Evolutionary conservation across 1,140 invertebrate genomes (phyloP).

Genomic region (Rhagoletis zephyria): DNA sequence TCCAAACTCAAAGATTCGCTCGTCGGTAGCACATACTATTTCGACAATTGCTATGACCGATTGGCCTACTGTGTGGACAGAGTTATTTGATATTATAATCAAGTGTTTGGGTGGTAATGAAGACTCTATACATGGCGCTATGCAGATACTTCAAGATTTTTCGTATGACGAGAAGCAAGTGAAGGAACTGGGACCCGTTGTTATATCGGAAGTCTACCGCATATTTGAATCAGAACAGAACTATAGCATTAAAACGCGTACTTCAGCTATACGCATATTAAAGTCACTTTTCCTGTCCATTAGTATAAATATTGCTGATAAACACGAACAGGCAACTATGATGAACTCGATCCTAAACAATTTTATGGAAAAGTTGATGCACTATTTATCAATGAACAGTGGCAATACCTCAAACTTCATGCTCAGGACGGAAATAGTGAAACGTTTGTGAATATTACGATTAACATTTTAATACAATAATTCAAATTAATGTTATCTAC

Average conservation of each 20-base stretch:
- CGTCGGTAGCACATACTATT: slow-evolving; percentile 83
- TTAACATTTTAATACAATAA: background rate
- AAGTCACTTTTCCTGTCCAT: slow-evolving; percentile 74
- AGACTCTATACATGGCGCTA: slow-evolving; percentile 82
- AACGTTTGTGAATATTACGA: slow-evolving; percentile 73
- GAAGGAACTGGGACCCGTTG: slow-evolving; percentile 81
- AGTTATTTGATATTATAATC: slow-evolving; percentile 82
- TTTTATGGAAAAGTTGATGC: slow-evolving; percentile 82
- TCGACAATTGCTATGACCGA: slow-evolving; percentile 85
- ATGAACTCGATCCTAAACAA: slow-evolving; percentile 81
- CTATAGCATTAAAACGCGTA: slow-evolving; percentile 70
- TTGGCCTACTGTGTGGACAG: slow-evolving; percentile 86
- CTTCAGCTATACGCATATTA: slow-evolving; percentile 68
- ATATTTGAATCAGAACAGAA: slow-evolving; percentile 81
- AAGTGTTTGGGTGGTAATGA: slow-evolving; percentile 77
- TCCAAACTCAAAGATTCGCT: slow-evolving; percentile 81
- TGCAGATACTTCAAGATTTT: slow-evolving; percentile 85
- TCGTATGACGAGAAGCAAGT: slow-evolving; percentile 83
- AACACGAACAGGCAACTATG: slow-evolving; percentile 80
- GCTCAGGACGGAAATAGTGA: slow-evolving; percentile 83
- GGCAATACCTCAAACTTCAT: slow-evolving; percentile 78
- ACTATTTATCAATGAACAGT: slow-evolving; percentile 78
- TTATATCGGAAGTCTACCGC: slow-evolving; percentile 84
- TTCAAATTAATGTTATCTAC: slow-evolving; percentile 2
- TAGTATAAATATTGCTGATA: slow-evolving; percentile 78